Evolutionary conservation across 2,797 vertebrate species (phyloP), one percentile per base, ranked within the genome.

Genomic region (Rhynchotus rufescens): DNA sequence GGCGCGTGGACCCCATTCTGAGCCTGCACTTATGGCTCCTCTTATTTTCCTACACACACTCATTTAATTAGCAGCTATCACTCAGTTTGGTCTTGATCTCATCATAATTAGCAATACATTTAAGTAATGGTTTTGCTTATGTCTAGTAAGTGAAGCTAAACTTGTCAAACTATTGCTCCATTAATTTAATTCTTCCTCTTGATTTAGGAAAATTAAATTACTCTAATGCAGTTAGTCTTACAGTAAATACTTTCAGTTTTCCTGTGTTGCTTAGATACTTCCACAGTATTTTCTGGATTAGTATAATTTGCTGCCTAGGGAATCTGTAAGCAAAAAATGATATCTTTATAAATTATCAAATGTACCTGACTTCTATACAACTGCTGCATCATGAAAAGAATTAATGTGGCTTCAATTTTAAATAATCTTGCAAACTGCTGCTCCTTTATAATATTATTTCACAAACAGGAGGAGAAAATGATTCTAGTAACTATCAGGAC

Each of bases 101-200:
- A 96, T 93, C 81, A 49, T 95, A 97, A 96, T 97, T 95, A 96
- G 94, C 80, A 90, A 45, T 88, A 90, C 93, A 84, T 71, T 96
- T 86, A 80, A 75, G 80, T 83, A 93, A 94, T 87, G 54, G 83
- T 91, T 93, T 97, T 97, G 73, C 66, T 91, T 85, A 90, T 92
- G 92, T 81, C 76, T 90, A 73, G 69, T 86, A 95, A 91, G 84
- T 77, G 51, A 94, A 90, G 73, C 85, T 91, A 92, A 91, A 89
- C 66, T 93, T 95, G 83, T 94, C 91, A 91, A 91, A 94, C 91
- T 93, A 6, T 74, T 90, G 94, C 94, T 96, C 86, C 90, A 94
- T 93, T 97, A 96, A 97, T 97, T 97, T 91, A 85, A 56, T 93
- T 89, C 89, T 90, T 94, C 76, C 81, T 95, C 93, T 89, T 86